Percentiles rank a stretch among this genome's conserved stretches.
Conservation (phyloP, 2,797 vertebrate genomes). For the Tenualosa thibaudeaui region DNA sequence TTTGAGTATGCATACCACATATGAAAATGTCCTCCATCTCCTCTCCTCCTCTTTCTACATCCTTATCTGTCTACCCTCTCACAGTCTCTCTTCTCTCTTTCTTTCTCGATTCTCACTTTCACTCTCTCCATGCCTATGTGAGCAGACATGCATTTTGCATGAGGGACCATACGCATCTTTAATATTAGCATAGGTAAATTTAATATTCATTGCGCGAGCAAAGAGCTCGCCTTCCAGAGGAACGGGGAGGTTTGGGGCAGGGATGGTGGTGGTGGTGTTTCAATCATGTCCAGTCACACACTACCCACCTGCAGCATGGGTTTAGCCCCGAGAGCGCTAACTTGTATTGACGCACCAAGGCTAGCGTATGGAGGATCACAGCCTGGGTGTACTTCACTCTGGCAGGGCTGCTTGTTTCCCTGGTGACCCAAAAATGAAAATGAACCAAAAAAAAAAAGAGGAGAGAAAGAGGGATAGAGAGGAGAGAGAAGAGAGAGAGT, state of each 20-base stretch:
- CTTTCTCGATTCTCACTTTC: not conserved
- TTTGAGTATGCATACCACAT: not conserved
- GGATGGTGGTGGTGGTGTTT: not conserved
- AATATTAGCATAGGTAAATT: slow-evolving; percentile 32
- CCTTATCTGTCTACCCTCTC: not conserved
- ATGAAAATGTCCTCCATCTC: not conserved
- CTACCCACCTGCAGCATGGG: not conserved
- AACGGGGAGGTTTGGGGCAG: too few species aligned
- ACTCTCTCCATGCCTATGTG: not conserved
- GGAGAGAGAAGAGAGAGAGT: not conserved
- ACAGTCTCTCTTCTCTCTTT: not conserved
- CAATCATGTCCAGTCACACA: not conserved
- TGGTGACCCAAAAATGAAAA: slow-evolving; percentile 37
- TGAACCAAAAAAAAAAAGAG: not conserved
- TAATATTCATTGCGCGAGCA: not conserved
- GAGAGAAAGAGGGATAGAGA: not conserved
- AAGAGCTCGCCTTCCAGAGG: not conserved
- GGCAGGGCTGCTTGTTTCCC: slow-evolving; percentile 34
- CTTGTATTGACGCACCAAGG: not conserved
- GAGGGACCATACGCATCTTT: slow-evolving; percentile 26
- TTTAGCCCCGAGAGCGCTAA: not conserved
- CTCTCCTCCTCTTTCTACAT: not conserved
- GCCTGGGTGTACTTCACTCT: not conserved
- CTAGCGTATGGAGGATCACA: not conserved
- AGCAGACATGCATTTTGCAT: slow-evolving; percentile 33